A percentile compares a stretch with the other conserved stretches of the same genome.
These are phyloP conservation scores for Gephyroberyx darwinii DNA, from an alignment of 2,797 vertebrate species.

Conservation along the genomic window DNA sequence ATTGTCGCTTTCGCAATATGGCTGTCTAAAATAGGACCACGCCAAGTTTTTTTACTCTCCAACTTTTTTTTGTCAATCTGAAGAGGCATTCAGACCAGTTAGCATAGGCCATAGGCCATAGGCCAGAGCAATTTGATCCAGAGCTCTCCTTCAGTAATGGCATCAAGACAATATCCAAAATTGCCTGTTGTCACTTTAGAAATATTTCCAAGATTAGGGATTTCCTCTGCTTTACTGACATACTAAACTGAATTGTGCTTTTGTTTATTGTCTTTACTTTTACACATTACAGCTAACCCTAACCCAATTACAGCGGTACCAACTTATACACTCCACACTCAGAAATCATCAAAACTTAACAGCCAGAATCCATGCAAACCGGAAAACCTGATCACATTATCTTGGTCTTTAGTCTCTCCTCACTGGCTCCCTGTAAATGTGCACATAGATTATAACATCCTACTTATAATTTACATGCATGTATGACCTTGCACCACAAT, in stretches of 20 bases:
- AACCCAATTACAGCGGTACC: not conserved
- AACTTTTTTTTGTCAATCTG: not conserved
- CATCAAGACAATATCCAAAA: not conserved
- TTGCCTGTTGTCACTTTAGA: not conserved
- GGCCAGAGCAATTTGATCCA: not conserved
- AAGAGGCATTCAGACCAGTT: not conserved
- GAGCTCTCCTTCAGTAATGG: not conserved
- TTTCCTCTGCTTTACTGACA: not conserved
- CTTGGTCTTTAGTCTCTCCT: not conserved
- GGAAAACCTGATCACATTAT: conserved; percentile 1
- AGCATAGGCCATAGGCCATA: no score
- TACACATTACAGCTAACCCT: not conserved
- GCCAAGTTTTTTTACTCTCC: not conserved
- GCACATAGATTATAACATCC: not conserved
- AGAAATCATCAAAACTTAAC: not conserved
- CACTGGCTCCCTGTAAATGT: not conserved
- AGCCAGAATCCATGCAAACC: not conserved
- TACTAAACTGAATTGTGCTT: not conserved
- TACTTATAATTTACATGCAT: not conserved
- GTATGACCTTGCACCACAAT: not conserved
- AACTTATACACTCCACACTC: not conserved
- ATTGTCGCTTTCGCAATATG: conserved; percentile 44
- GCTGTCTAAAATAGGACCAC: no score
- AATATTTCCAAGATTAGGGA: not conserved
- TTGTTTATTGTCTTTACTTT: conserved; percentile 6